Evolutionary conservation across 2,797 vertebrate species (phyloP).

Genomic region (Chelidonichthys spinosus): DNA sequence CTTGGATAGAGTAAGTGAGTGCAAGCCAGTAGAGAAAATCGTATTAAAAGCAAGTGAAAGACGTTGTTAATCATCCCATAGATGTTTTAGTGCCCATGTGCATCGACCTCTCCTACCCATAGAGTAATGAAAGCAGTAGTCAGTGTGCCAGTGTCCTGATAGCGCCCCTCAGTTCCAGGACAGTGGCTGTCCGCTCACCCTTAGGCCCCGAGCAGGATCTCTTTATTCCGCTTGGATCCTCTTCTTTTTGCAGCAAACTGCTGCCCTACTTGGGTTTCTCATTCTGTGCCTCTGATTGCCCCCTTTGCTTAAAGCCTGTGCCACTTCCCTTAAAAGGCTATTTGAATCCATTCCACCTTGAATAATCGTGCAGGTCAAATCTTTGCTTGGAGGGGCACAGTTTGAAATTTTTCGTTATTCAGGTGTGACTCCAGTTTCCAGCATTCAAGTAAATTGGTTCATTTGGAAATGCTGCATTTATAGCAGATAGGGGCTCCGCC

Average conservation of each 20-base stretch:
- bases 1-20: not conserved
- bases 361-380: slow-evolving; percentile 70
- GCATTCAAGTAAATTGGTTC: slow-evolving; percentile 53
- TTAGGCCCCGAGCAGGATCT: slow-evolving; percentile 53
- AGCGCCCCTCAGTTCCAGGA: slow-evolving; percentile 50
- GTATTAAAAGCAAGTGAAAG: slow-evolving; percentile 37
- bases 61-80: slow-evolving; percentile 29
- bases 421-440: slow-evolving; percentile 56
- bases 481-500: slow-evolving; percentile 27
- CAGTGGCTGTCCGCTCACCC: slow-evolving; percentile 44
- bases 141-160: slow-evolving; percentile 32
- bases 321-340: slow-evolving; percentile 60
- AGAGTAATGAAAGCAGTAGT: slow-evolving; percentile 53
- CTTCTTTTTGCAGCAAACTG: slow-evolving; percentile 58
- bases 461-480: slow-evolving; percentile 56
- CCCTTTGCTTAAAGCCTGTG: slow-evolving; percentile 57
- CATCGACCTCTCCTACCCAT: slow-evolving; percentile 6
- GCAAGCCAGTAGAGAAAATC: not conserved
- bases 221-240: slow-evolving; percentile 71
- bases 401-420: slow-evolving; percentile 54
- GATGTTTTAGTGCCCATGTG: slow-evolving; percentile 26
- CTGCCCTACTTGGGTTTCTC: slow-evolving; percentile 67
- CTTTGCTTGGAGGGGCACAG: slow-evolving; percentile 27
- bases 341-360: slow-evolving; percentile 69
- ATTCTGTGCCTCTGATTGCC: slow-evolving; percentile 56